Base-by-base conservation (phyloP, 1,140 invertebrate genomes). In the Bombyx mandarina region DNA sequence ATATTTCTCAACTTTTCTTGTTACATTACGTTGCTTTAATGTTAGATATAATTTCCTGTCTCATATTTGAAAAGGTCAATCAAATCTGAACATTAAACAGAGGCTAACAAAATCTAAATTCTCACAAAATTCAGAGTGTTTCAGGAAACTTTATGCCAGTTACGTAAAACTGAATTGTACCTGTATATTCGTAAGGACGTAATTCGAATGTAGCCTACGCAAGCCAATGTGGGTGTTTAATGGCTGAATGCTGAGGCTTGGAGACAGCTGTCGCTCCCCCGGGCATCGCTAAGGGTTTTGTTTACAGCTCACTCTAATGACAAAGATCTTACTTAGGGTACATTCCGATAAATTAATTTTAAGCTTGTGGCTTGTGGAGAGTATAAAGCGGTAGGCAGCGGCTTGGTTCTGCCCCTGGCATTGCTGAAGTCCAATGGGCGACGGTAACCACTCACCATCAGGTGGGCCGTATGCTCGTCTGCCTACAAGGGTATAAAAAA, bases 251-350 rank as follows among this genome's bases (percentile, higher is more conserved):
- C 58, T 72, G 74, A 83, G 78, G 80, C 77, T 72, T 86, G 79
- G 74, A 61, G 77, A 80, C 83, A 86, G 81, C 83, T 86, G 83
- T 83, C 73, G 74, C 46, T 73, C 76, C 77, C 79, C 60, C 56
- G 66, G 74, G 77, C 66, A 63, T 56, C 54, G 58, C 68, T 71
- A 67, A 75, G 77, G 76, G 75, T 78, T 82, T 85, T 84, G 83
- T 86, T 84, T 86, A 84, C 79, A 77, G 65, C 67, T 64, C 57
- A 61, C 66, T 77, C 71, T 86, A 80, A 84, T 82, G 76, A 77
- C 71, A 62, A 69, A 68, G 67, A 68, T 72, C 60, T 67, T 50
- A 45, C 61, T 12, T 53, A 56, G 43, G 26, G 57, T 63, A 63
- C 44, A 8, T 45, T 45, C 18, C 45, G 44, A n/a, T 43, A 22